Evolutionary conservation across 1,140 invertebrate genomes (phyloP).

Genomic region (Orchestia grillus): DNA sequence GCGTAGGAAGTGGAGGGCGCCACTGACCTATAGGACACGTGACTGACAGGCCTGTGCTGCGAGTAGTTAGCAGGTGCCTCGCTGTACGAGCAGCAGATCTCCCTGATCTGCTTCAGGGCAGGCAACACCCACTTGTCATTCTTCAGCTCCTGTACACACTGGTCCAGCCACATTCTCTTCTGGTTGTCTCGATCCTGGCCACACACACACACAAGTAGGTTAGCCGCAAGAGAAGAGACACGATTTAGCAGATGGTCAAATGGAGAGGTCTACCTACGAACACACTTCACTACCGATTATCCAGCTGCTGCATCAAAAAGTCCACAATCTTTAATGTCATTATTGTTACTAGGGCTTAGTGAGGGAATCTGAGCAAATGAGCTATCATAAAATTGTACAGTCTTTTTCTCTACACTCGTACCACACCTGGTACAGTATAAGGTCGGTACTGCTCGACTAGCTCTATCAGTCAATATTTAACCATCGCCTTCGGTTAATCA

Average conservation of each 20-base stretch:
- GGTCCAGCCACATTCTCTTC: slow-evolving; percentile 95
- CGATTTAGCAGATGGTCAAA: background rate
- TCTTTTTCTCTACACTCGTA: no score
- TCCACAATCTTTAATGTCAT: background rate
- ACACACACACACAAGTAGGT: background rate
- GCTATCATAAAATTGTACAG: no score
- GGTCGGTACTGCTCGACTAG: no score
- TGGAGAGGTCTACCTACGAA: background rate
- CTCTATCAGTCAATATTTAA: no score
- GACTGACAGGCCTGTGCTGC: slow-evolving; percentile 72
- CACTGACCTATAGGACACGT: slow-evolving; percentile 68
- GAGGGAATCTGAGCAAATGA: no score
- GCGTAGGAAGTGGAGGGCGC: no score
- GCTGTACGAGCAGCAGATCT: slow-evolving; percentile 92
- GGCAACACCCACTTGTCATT: slow-evolving; percentile 92
- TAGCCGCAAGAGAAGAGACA: background rate
- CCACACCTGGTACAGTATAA: no score
- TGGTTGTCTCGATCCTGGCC: slow-evolving; percentile 92
- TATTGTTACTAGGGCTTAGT: background rate
- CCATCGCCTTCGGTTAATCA: no score
- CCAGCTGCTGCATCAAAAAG: background rate
- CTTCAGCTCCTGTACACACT: slow-evolving; percentile 95
- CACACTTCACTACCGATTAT: background rate
- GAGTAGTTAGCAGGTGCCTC: slow-evolving; percentile 83
- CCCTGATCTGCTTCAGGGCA: slow-evolving; percentile 93